Base-by-base conservation (phyloP, 2,113 vertebrate species). In the Xerus inauris region DNA sequence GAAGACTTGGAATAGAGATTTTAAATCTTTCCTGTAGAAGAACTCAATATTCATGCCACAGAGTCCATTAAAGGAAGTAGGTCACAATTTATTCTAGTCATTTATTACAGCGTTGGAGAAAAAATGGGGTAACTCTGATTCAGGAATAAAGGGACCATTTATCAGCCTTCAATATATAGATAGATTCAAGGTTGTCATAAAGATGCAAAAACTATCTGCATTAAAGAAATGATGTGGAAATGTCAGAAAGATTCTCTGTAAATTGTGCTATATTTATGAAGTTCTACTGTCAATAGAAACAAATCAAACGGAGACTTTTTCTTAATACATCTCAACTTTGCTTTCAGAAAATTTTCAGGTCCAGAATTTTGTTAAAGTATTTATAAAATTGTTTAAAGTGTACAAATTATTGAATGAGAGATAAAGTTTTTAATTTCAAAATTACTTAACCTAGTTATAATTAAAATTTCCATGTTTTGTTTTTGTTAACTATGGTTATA, bases 21-120 rank as follows among this genome's bases (percentile, higher is more conserved):
- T 96, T 88, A 90, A 95, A 97, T 14, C 12, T 64, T 75, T 94
- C 67, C 10, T 95, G 47, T 77, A 45, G 24, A 65, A 35, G 85
- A 76, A 16, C 71, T 49, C 94, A 96, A 82, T 94, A 89, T 95
- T 96, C 76, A 80, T 30, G 8, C 0, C 2, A 89, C 17, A 24
- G 17, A 40, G 12, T 86, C 57, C 91, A 19, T 85, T 89, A 93
- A 87, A 91, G 14, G 12, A 94, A 93, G 35, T 89, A 82, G n/a
- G 45, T 51, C 49, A 59, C 1, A 92, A 69, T 90, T 59, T 26
- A 24, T 88, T 51, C 0, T 49, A 4, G n/a, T 93, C 32, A 94
- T 84, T 87, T 72, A 22, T 80, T 81, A 69, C 2, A 64, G 14
- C 8, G 62, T 87, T n/a, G 67, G 59, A 57, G 28, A 28, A 84